phyloP scores from a whole-genome alignment of 1,140 invertebrate genomes.

The Oncopeltus fasciatus region DNA sequence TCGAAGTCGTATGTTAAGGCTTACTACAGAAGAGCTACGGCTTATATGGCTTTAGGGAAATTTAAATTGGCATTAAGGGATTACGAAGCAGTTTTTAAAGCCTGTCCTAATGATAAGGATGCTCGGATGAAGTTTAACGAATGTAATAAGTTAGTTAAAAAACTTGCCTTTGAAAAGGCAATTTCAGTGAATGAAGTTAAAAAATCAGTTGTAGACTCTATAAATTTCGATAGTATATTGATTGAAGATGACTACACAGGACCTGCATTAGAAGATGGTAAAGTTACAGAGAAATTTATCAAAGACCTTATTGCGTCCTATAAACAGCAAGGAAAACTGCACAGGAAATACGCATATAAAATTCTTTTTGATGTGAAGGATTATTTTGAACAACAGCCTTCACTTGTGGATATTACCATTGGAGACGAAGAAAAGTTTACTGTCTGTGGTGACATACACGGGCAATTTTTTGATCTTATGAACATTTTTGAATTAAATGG shows the following conservation, averaged over 20 bases:
- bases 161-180: constrained; percentile 91
- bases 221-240: constrained; percentile 80
- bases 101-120: constrained; percentile 83
- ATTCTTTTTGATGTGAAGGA: constrained; percentile 83
- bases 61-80: constrained; percentile 92
- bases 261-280: constrained; percentile 75
- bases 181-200: constrained; percentile 84
- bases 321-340: constrained; percentile 82
- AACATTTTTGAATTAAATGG: constrained; percentile 98
- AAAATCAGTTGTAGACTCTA: constrained; percentile 69
- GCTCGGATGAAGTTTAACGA: constrained; percentile 85
- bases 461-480: constrained; percentile 95
- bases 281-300: constrained; percentile 73
- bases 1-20: constrained; percentile 87
- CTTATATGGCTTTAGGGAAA: constrained; percentile 94
- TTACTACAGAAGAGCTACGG: constrained; percentile 85
- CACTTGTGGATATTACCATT: constrained; percentile 79
- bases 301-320: constrained; percentile 79
- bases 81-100: constrained; percentile 85
- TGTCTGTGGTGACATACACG: constrained; percentile 99
- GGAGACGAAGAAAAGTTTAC: constrained; percentile 87
- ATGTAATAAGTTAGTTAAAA: constrained; percentile 91
- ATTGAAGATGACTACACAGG: constrained; percentile 92
- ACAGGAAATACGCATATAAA: constrained; percentile 96
- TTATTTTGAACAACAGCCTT: constrained; percentile 69